Evolutionary conservation across 2,113 vertebrate genomes (phyloP), one percentile per base, ranked within the genome.

Genomic region (Gymnogyps californianus): DNA sequence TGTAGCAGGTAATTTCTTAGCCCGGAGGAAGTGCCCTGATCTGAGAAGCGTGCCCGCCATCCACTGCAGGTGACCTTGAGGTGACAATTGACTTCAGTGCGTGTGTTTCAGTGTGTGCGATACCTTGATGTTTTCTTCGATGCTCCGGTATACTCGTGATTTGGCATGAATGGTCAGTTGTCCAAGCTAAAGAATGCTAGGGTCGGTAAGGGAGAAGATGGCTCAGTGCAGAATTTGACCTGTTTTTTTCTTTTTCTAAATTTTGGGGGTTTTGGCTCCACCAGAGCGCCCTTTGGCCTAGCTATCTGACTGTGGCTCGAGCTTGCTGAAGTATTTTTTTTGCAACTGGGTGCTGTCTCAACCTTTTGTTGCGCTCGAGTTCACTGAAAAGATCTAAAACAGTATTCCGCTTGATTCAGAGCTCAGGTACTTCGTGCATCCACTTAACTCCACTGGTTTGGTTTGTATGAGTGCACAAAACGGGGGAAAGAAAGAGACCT

Each of bases 351-450:
- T 96, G 90, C 80, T 58, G 82, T 93, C 75, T 95, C 88, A 78
- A 83, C 72, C 67, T 97, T 95, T 81, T 79, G 49, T 92, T 75
- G 71, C 12, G 55, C 93, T 96, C 84, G 67, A 97, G 96, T 92
- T 96, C 76, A 90, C 87, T 79, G 92, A 31, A 47, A 83, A n/a
- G 81, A 66, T 96, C 93, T 81, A 86, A 89, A 95, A 22, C 78
- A 61, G 95, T 93, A 91, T 97, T 92, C 76, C 25, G 92, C 97
- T 97, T 98, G 97, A 97, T 94, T 94, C 97, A 95, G 91, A 97
- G 96, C 97, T 97, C 97, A 98, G 97, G 98, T 97, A 97, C 91
- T 97, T 91, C 77, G 91, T 92, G 90, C 90, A 92, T 93, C 95
- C 89, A 42, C 92, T 90, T 93, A 57, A 74, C 61, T 91, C 95